phyloP scores from a whole-genome alignment of 1,140 invertebrate genomes.

The Bacillus rossius region DNA sequence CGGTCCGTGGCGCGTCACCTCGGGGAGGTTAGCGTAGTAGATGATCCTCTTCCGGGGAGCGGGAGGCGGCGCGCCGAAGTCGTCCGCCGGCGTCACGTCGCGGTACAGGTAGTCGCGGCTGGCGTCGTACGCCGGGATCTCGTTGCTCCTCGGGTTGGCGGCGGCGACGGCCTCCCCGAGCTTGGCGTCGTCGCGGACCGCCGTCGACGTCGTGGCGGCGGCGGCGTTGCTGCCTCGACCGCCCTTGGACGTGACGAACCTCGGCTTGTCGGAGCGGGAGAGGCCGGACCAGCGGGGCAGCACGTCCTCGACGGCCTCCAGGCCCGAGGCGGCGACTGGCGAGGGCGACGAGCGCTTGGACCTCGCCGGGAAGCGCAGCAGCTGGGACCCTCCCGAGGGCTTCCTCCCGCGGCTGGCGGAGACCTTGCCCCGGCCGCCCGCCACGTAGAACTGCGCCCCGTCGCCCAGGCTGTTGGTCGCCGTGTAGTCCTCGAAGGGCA shows the following conservation, averaged over 20 bases:
- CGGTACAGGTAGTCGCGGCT: background rate
- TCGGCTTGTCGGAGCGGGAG: background rate
- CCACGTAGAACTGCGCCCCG: no score
- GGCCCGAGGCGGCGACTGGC: no score
- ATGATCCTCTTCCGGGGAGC: slow-evolving; percentile 38
- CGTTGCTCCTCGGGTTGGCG: background rate
- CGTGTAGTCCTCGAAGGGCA: no score
- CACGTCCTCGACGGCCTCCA: no score
- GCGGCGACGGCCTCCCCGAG: background rate
- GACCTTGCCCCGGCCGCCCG: no score
- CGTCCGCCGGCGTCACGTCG: background rate
- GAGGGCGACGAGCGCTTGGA: no score
- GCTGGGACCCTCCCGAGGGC: no score
- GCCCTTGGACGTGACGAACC: slow-evolving; percentile 4
- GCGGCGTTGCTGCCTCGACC: no score
- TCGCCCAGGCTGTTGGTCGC: no score
- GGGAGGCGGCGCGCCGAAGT: background rate
- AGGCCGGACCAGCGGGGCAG: no score
- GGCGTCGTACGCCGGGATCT: background rate
- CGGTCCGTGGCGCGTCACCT: slow-evolving; percentile 40
- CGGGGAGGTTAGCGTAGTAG: slow-evolving; percentile 46
- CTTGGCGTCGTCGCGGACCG: background rate
- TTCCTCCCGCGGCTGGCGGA: no score
- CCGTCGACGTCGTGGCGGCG: background rate
- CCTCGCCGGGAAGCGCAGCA: no score